These are phyloP conservation scores for Thamnophis elegans DNA, from an alignment of 2,797 vertebrate genomes.

Conservation along the genomic window DNA sequence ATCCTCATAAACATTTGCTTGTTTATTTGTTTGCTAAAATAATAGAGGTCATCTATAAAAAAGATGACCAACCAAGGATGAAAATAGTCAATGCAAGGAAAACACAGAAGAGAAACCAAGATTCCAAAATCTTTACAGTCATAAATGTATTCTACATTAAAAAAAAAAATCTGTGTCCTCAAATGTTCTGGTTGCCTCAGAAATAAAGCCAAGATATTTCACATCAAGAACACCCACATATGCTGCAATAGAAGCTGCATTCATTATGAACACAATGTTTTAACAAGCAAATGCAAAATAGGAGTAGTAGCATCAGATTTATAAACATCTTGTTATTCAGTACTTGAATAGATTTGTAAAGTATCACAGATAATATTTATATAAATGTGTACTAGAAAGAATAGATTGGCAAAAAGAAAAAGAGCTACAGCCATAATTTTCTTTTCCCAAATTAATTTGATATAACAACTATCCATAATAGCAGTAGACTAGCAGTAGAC, in stretches of 20 bases:
- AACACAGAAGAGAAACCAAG: slow-evolving; percentile 38
- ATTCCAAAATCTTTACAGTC: slow-evolving; percentile 42
- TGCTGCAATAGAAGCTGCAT: slow-evolving; percentile 16
- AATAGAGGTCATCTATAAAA: slow-evolving; percentile 35
- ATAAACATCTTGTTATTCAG: not conserved
- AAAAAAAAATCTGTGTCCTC: slow-evolving; percentile 36
- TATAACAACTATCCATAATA: not conserved
- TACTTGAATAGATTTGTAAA: not conserved
- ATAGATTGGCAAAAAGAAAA: not conserved
- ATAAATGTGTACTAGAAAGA: not conserved
- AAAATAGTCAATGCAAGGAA: slow-evolving; percentile 55
- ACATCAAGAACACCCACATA: slow-evolving; percentile 26
- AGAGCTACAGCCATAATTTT: not conserved
- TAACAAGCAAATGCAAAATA: not conserved
- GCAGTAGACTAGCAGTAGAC: too few relatives aligned
- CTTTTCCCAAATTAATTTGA: not conserved
- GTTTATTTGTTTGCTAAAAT: not conserved
- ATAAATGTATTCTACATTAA: slow-evolving; percentile 51
- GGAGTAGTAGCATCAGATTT: not conserved
- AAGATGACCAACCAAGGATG: slow-evolving; percentile 46
- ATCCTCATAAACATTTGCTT: too few relatives aligned
- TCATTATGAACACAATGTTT: not conserved
- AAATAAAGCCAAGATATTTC: slow-evolving; percentile 59
- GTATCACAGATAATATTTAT: not conserved
- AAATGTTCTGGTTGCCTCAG: slow-evolving; percentile 56